These are phyloP conservation scores for Patiria pectinifera DNA, from an alignment of 53 echinoderm and acorn worm species.

Conservation along the genomic window DNA sequence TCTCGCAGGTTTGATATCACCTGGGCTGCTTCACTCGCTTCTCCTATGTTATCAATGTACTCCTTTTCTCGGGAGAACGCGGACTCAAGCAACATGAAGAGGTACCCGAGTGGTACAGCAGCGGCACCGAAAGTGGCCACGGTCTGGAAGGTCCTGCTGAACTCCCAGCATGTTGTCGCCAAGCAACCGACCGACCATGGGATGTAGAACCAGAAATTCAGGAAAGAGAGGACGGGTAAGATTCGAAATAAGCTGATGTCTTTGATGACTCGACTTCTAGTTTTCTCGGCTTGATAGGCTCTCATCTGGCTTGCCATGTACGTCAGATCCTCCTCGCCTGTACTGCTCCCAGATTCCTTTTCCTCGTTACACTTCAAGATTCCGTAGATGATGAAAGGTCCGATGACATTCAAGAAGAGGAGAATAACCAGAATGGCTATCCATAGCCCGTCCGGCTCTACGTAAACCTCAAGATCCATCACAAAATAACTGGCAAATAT, in stretches of 20 bases:
- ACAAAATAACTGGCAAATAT: background rate
- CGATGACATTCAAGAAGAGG: background rate
- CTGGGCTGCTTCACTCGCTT: background rate
- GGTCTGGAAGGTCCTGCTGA: background rate
- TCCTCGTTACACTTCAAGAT: background rate
- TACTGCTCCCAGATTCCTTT: background rate
- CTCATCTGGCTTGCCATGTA: background rate
- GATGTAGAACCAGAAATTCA: constrained; percentile 22
- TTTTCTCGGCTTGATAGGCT: background rate
- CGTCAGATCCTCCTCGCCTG: background rate
- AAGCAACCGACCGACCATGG: constrained; percentile 23
- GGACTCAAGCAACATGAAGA: constrained; percentile 25
- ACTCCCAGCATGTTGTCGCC: background rate
- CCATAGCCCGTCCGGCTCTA: constrained; percentile 24
- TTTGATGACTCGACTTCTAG: background rate
- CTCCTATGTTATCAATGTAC: constrained; percentile 27
- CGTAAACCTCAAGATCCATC: background rate
- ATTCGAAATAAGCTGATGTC: constrained; percentile 20
- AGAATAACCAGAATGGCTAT: constrained; percentile 9
- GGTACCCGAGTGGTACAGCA: background rate
- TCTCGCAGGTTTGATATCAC: constrained; percentile 20
- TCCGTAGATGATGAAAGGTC: constrained; percentile 30
- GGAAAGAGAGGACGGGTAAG: constrained; percentile 16
- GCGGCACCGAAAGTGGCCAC: background rate
- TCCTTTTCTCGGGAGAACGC: background rate